These are phyloP conservation scores for Grammomys dolichurus DNA, from an alignment of 2,113 vertebrate species.

Conservation along the genomic window DNA sequence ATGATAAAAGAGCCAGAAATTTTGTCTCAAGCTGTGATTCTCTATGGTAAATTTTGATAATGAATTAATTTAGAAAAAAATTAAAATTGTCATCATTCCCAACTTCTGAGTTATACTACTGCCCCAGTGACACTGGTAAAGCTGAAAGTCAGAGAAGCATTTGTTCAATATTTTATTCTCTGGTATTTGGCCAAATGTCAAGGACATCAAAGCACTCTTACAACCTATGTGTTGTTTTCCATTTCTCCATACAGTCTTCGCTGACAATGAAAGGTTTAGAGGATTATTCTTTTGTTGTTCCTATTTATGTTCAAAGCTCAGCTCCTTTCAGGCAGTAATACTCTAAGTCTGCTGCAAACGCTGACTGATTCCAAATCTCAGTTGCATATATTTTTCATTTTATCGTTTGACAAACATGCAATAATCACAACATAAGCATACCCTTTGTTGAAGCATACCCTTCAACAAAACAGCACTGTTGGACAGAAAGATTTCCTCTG, in stretches of 20 bases:
- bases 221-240: background rate
- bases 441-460: background rate
- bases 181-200: slow-evolving; percentile 61
- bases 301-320: background rate
- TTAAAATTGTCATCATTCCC: background rate
- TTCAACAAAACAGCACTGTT: slow-evolving; percentile 37
- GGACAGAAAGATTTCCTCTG: slow-evolving; percentile 9
- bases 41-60: background rate
- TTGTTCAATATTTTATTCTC: background rate
- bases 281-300: slow-evolving; percentile 31
- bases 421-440: slow-evolving; percentile 49
- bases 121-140: background rate
- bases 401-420: slow-evolving; percentile 55
- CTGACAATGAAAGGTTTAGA: slow-evolving; percentile 29
- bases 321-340: background rate
- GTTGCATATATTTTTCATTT: slow-evolving; percentile 42
- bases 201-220: background rate
- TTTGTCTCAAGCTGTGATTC: background rate
- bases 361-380: slow-evolving; percentile 50
- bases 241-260: background rate
- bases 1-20: background rate
- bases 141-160: background rate
- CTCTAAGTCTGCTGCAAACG: slow-evolving; percentile 1
- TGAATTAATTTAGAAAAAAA: background rate
- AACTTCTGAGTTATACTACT: background rate